These are phyloP conservation scores for Aphelocoma californica DNA, from an alignment of 2,797 vertebrate species.

Conservation along the genomic window DNA sequence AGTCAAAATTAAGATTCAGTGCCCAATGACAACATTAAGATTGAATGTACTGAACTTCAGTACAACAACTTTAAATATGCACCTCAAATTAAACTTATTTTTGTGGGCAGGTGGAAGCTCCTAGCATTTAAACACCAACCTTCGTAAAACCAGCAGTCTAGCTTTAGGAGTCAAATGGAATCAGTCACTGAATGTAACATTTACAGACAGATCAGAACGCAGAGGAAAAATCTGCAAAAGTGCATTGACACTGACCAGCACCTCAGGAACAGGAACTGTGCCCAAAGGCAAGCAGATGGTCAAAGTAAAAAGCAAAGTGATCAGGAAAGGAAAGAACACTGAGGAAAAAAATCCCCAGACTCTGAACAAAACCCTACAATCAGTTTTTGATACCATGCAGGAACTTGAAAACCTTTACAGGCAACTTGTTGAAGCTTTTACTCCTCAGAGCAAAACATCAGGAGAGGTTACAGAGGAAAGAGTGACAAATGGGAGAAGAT, in stretches of 20 bases:
- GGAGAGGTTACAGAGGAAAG: background rate
- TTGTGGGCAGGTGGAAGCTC: background rate
- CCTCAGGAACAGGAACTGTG: background rate
- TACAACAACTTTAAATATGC: accelerated
- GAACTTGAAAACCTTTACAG: background rate
- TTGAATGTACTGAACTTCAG: background rate
- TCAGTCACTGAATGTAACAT: background rate
- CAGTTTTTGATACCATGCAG: background rate
- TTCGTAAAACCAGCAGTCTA: background rate
- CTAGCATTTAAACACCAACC: background rate
- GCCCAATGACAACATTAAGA: background rate
- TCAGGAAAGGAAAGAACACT: background rate
- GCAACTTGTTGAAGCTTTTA: background rate
- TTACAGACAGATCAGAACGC: background rate
- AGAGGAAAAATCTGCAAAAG: background rate
- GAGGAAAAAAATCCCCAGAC: background rate
- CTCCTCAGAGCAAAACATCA: background rate
- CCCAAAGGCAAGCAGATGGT: background rate
- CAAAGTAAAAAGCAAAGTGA: background rate
- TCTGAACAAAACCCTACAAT: background rate
- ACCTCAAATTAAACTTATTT: background rate
- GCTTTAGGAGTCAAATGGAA: background rate
- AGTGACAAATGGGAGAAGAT: background rate
- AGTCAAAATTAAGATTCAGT: background rate
- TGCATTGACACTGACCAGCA: background rate